A percentile compares a stretch with the other conserved stretches of the same genome.
Conservation (phyloP, 2,113 vertebrate species). For the Forbesichthys papilliferus region DNA sequence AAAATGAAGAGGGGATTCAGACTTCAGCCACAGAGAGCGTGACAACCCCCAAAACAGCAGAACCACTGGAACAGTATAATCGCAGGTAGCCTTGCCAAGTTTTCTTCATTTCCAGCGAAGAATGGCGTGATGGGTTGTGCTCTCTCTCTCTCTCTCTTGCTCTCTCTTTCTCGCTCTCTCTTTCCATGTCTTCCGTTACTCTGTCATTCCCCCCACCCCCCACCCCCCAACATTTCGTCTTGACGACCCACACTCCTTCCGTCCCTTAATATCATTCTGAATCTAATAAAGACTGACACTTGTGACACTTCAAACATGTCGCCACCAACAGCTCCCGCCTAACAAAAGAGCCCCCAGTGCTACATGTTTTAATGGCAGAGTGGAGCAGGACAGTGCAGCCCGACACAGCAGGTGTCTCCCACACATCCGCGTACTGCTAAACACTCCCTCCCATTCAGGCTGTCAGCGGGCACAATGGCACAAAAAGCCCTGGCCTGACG, state of each 20-base stretch:
- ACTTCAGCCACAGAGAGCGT: slow-evolving; percentile 25
- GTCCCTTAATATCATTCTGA: slow-evolving; percentile 78
- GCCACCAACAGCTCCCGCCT: slow-evolving; percentile 83
- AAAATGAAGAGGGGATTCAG: slow-evolving; percentile 36
- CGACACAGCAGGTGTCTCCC: slow-evolving; percentile 91
- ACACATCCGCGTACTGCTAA: slow-evolving; percentile 88
- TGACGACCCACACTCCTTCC: slow-evolving; percentile 29
- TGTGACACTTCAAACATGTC: slow-evolving; percentile 87
- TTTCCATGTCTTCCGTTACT: background rate
- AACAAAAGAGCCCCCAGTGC: slow-evolving; percentile 83
- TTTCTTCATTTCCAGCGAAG: slow-evolving; percentile 50
- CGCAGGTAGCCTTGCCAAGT: slow-evolving; percentile 61
- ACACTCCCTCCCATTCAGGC: slow-evolving; percentile 87
- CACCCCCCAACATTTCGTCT: slow-evolving; percentile 12
- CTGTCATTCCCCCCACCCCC: slow-evolving; percentile 11
- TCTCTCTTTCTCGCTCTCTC: background rate
- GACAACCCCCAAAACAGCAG: slow-evolving; percentile 32
- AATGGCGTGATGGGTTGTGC: background rate
- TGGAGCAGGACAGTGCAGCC: slow-evolving; percentile 83
- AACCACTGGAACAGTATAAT: slow-evolving; percentile 52
- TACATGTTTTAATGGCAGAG: slow-evolving; percentile 81
- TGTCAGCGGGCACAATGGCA: slow-evolving; percentile 90
- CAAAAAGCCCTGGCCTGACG: slow-evolving; percentile 74
- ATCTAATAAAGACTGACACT: slow-evolving; percentile 89
- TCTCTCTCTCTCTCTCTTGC: background rate